These are phyloP conservation scores for Aurelia aurita DNA, from an alignment of 30 jellyfish, hydroid and myxozoan species.

Conservation along the genomic window DNA sequence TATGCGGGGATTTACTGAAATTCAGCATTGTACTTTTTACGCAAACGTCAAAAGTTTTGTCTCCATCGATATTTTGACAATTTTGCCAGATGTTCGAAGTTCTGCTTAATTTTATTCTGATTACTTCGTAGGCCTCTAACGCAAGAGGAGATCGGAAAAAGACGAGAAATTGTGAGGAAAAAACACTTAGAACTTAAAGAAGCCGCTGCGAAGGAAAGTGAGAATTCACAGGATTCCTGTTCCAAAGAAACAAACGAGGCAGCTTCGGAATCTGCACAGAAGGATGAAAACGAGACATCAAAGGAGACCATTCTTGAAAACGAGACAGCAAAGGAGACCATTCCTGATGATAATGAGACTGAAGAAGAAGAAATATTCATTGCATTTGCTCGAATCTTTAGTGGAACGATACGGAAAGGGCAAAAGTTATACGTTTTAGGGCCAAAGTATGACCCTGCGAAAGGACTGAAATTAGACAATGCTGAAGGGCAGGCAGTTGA, in stretches of 20 bases:
- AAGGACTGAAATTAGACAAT: slow-evolving; percentile 43
- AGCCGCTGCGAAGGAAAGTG: slow-evolving; percentile 13
- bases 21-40: too few species aligned
- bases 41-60: too few species aligned
- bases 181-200: slow-evolving; percentile 65
- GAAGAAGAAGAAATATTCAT: slow-evolving; percentile 75
- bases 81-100: too few species aligned
- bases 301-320: background rate
- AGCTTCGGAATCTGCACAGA: background rate
- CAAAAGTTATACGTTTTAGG: slow-evolving; percentile 80
- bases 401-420: slow-evolving; percentile 91
- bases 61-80: too few species aligned
- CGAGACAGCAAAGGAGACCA: background rate
- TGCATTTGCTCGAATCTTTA: slow-evolving; percentile 95
- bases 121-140: slow-evolving; percentile 78
- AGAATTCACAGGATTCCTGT: background rate
- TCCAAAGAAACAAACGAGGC: slow-evolving; percentile 1
- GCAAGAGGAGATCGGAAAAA: slow-evolving; percentile 64
- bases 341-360: background rate
- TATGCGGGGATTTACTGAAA: too few species aligned
- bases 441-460: slow-evolving; percentile 90
- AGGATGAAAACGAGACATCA: background rate
- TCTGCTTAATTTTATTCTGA: background rate
- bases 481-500: slow-evolving; percentile 11
- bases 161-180: slow-evolving; percentile 83